Conservation (phyloP, 1,140 invertebrate genomes). For the Tetramorium simillimum region DNA sequence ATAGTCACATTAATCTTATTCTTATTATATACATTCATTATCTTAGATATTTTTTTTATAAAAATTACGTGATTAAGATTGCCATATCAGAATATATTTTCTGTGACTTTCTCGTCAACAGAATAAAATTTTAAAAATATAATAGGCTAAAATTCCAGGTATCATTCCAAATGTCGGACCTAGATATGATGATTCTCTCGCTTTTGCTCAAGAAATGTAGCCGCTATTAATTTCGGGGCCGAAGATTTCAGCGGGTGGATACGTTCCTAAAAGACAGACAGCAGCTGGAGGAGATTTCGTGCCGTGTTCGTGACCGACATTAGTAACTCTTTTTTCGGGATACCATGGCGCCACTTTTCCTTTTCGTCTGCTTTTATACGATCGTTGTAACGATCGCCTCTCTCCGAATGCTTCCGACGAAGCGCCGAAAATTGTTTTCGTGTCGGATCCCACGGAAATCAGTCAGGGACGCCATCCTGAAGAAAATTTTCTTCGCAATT, state of each 20-base stretch:
- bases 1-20: background rate
- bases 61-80: background rate
- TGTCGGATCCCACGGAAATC: conserved; percentile 43
- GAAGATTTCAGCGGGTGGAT: conserved; percentile 66
- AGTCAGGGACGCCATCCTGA: conserved; percentile 14
- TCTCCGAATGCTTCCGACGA: conserved; percentile 28
- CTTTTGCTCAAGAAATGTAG: conserved; percentile 59
- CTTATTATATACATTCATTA: background rate
- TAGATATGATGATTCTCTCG: conserved; percentile 44
- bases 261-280: conserved; percentile 68
- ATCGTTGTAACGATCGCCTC: conserved; percentile 45
- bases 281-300: conserved; percentile 71
- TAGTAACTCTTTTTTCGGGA: conserved; percentile 72
- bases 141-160: conserved; percentile 5
- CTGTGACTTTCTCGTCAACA: background rate
- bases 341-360: conserved; percentile 39
- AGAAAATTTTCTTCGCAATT: conserved; percentile 50
- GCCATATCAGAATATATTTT: background rate
- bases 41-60: background rate
- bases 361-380: conserved; percentile 21
- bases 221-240: conserved; percentile 68
- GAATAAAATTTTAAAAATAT: background rate
- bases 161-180: conserved; percentile 24
- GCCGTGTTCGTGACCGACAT: conserved; percentile 73
- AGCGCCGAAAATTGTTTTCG: conserved; percentile 41